Percentiles rank a stretch among this genome's conserved stretches.
These are phyloP conservation scores for Chymomyza costata DNA, from an alignment of 1,140 invertebrate species.

Conservation along the genomic window DNA sequence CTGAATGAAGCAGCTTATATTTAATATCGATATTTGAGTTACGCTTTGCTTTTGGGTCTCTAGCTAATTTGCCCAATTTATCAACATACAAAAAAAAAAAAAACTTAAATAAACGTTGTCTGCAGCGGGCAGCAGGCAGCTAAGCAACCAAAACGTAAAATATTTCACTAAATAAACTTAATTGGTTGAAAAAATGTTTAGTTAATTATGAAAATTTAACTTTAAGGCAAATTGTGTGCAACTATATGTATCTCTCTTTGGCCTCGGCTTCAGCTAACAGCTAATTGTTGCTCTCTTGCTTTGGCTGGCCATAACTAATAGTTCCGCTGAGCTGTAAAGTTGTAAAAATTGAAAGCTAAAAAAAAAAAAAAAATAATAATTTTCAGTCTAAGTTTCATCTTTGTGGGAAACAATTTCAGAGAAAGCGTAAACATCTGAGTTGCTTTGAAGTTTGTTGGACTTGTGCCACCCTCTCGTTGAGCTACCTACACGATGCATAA, in stretches of 20 bases:
- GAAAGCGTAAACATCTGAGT: not conserved
- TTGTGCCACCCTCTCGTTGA: too few relatives aligned
- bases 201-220: constrained; percentile 21
- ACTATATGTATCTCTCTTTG: not conserved
- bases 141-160: not conserved
- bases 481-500: too few relatives aligned
- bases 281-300: not conserved
- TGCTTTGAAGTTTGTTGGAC: too few relatives aligned
- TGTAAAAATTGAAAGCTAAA: too few relatives aligned
- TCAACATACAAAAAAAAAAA: constrained; percentile 24
- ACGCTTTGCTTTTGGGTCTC: constrained; percentile 17
- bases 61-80: constrained; percentile 45
- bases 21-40: constrained; percentile 35
- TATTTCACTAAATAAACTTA: constrained; percentile 28
- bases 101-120: constrained; percentile 14
- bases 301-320: not conserved
- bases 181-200: constrained; percentile 18
- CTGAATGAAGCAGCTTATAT: constrained; percentile 2
- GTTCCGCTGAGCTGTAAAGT: not conserved
- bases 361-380: too few relatives aligned
- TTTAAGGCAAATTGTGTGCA: not conserved
- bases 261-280: too few relatives aligned
- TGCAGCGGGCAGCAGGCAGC: not conserved
- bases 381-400: too few relatives aligned
- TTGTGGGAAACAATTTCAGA: too few relatives aligned